Evolutionary conservation across 1,140 invertebrate genomes (phyloP), one percentile per base, ranked within the genome.

Genomic region (Zaprionus gabonicus): DNA sequence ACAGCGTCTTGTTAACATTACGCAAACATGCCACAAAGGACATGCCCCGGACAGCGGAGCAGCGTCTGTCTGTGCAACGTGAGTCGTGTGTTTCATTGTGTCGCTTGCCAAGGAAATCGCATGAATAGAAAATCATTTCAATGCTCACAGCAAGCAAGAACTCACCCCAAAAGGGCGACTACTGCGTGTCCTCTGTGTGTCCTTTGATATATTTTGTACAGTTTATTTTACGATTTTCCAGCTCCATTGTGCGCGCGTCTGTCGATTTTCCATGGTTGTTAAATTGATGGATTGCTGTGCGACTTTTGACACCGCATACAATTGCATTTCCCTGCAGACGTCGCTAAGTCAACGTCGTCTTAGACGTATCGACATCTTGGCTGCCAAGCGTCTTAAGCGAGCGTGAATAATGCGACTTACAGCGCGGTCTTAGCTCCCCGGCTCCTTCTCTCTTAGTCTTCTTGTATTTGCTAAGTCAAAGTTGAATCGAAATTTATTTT

Each of bases 231-330:
- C 78, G 68, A 84, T 80, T 80, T 69, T 55, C 66, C 65, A 71
- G 85, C 49, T 72, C 15, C 71, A 44, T 77, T 88, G 85, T 72
- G 38, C 31, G 13, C 41, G 25, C 28, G 36, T 72, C 70, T 62
- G 6, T 73, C 59, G 85, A 88, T 88, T 88, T 81, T 81, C 69
- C 71, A 76, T 81, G 81, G 84, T 76, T 90, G 78, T 88, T 90
- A 90, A 85, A 88, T 90, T 88, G 85, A 88, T 88, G 79, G 85
- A 88, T 88, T 90, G 76, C 85, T 79, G 65, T 88, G 85, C 85
- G 85, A 88, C 81, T 90, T 88, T 71, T 88, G 85, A 82, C 85
- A 88, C 85, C 78, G 71, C 68, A 79, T 65, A 87, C 71, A 84
- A 73, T 81, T 78, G 82, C 78, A 76, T 78, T 83, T 49, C 44